Base-by-base conservation (phyloP, 2,888 invertebrate genomes). In the Drosophila mulleri region DNA sequence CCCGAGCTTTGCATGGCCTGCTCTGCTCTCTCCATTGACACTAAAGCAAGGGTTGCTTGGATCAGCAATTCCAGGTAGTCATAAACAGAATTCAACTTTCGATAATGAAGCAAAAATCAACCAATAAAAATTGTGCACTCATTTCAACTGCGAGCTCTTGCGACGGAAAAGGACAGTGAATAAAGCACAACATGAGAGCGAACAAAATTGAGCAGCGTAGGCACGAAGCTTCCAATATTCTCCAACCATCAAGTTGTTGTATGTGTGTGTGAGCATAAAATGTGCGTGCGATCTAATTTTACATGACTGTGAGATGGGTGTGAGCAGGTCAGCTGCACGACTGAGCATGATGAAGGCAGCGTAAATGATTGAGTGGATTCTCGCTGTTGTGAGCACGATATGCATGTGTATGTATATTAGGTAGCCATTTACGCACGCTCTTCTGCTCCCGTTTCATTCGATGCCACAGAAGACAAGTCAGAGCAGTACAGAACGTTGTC, bases 1-100 rank as follows among this genome's bases (percentile, higher is more conserved):
- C 18, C 23, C 26, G 29, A 53, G 11, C 3, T 12, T 6, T 32
- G 26, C 72, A 62, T 2, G 8, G 70, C 70, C 57, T 70, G 12
- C 62, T 63, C 18, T 37, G 41, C 26, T 52, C 29, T 2, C 16
- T 20, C n/a, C 5, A 12, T 14, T 39, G 35, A 52, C 20, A n/a
- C 23, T 6, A 12, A 14, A 42, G n/a, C 42, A 54, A 53, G 20
- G 37, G 12, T 16, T 53, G 37, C 44, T 54, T 23, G 18, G 47
- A 29, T 29, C 29, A 29, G 29, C 29, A 29, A 8, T 29, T 29
- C 11, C 12, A 14, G 4, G 14, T 14, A 39, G 26, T 12, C 37
- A 37, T 37, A 14, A 37, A 3, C 35, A 35, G 12, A 35, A 35
- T 35, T 12, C 12, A 14, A 37, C 32, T 32, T 18, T 14, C 8